Percentiles rank a stretch among this genome's conserved stretches.
phyloP scores from a whole-genome alignment of 1,140 invertebrate species.

The Lordiphosa mommai region DNA sequence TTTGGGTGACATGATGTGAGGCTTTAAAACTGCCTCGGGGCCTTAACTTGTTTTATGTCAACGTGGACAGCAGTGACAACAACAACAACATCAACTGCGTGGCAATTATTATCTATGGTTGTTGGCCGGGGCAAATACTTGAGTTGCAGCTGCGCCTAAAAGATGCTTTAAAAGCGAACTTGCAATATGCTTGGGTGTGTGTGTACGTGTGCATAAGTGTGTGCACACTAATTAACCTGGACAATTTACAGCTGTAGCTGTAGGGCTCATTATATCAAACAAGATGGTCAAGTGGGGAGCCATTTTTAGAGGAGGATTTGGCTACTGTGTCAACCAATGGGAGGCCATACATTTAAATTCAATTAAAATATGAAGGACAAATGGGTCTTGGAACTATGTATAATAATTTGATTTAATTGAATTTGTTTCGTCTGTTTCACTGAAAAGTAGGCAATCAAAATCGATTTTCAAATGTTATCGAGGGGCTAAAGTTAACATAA shows the following conservation, averaged over 20 bases:
- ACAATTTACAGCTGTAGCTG: slow-evolving; percentile 26
- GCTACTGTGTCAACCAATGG: neutral
- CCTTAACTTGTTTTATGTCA: slow-evolving; percentile 67
- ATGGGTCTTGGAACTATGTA: no score
- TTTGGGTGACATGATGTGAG: slow-evolving; percentile 29
- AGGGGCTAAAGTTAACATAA: no score
- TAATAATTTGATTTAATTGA: no score
- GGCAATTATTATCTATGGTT: slow-evolving; percentile 50
- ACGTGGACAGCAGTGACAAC: slow-evolving; percentile 42
- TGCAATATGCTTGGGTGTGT: slow-evolving; percentile 1
- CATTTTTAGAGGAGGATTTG: slow-evolving; percentile 15
- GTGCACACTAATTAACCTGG: slow-evolving; percentile 48
- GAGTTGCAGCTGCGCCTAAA: slow-evolving; percentile 66
- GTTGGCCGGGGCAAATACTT: slow-evolving; percentile 42
- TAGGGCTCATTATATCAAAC: slow-evolving; percentile 38
- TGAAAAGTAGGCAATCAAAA: no score
- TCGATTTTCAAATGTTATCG: no score
- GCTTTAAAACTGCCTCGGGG: slow-evolving; percentile 68
- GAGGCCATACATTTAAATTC: no score
- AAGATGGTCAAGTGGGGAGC: slow-evolving; percentile 52
- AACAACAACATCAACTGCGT: slow-evolving; percentile 33
- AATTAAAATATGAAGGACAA: no score
- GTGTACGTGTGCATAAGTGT: slow-evolving; percentile 14
- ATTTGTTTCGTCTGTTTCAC: no score
- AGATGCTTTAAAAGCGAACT: slow-evolving; percentile 61